These are phyloP conservation scores for Galerucella pusilla DNA, from an alignment of 2,888 invertebrate species.

Conservation along the genomic window DNA sequence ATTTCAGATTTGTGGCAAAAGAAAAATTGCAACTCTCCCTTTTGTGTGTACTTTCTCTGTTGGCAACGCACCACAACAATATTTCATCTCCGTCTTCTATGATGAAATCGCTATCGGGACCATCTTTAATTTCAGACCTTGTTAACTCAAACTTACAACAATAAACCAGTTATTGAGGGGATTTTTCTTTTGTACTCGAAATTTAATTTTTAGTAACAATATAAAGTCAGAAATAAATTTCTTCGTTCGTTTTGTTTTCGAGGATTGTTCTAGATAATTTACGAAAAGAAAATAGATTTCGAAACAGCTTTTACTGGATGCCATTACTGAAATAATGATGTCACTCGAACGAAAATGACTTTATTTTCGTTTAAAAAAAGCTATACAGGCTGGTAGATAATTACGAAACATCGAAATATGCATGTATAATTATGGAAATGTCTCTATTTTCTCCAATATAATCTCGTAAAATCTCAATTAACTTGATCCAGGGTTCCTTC, in stretches of 20 bases:
- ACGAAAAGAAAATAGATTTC: constrained; percentile 1
- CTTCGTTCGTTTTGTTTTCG: constrained; percentile 13
- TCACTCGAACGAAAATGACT: neutral
- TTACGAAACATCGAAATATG: too few relatives aligned
- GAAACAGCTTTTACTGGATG: neutral
- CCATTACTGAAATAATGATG: neutral
- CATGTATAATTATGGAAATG: too few relatives aligned
- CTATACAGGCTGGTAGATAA: too few relatives aligned
- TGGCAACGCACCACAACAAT: constrained; percentile 58
- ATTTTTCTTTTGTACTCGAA: constrained; percentile 50
- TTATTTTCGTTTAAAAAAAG: neutral
- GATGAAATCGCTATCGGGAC: constrained; percentile 72
- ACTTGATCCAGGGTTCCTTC: too few relatives aligned
- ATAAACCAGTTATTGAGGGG: constrained; percentile 54
- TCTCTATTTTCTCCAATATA: too few relatives aligned
- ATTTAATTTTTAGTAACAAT: constrained; percentile 48
- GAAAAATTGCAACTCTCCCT: constrained; percentile 61
- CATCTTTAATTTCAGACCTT: constrained; percentile 72
- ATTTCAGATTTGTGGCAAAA: constrained; percentile 62
- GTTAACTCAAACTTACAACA: constrained; percentile 61
- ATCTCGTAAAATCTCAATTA: too few relatives aligned
- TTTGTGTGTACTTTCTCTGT: constrained; percentile 51
- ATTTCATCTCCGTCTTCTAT: constrained; percentile 64
- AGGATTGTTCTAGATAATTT: constrained; percentile 18
- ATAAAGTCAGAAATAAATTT: constrained; percentile 40